A percentile compares a stretch with the other conserved stretches of the same genome.
Conservation (phyloP, 2,797 vertebrate species). For the Sebastiscus albofasciatus region DNA sequence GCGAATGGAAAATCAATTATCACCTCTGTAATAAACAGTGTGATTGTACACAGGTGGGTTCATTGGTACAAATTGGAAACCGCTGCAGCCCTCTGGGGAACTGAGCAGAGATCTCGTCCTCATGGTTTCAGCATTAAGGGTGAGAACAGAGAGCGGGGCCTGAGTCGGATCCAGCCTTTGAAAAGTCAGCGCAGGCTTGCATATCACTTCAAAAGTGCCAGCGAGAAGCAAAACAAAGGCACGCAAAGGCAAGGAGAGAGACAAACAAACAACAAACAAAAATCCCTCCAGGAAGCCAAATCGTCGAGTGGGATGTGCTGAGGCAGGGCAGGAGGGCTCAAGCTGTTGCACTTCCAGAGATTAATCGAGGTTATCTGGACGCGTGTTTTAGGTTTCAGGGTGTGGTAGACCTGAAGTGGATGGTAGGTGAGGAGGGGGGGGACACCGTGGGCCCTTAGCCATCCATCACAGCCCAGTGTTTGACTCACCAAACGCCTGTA, state of each 20-base stretch:
- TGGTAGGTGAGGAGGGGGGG: conserved; percentile 33
- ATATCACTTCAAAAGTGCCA: conserved; percentile 38
- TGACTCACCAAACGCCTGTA: conserved; percentile 85
- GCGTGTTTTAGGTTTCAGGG: conserved; percentile 62
- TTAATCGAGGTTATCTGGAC: conserved; percentile 67
- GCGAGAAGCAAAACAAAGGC: conserved; percentile 45
- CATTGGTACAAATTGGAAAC: conserved; percentile 20
- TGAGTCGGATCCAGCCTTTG: conserved; percentile 18
- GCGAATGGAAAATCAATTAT: conserved; percentile 49
- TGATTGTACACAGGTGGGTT: conserved; percentile 18
- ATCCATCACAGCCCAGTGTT: conserved; percentile 80
- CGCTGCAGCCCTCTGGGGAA: not conserved
- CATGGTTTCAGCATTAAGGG: conserved; percentile 4
- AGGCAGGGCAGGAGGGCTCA: conserved; percentile 35
- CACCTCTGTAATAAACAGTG: conserved; percentile 26
- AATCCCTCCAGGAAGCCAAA: conserved; percentile 39
- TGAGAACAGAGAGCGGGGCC: not conserved
- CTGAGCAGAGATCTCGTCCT: conserved; percentile 22
- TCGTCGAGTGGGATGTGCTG: conserved; percentile 27
- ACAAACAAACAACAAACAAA: conserved; percentile 53
- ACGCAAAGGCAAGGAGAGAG: conserved; percentile 33
- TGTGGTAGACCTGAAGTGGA: conserved; percentile 60
- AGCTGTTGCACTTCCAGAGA: conserved; percentile 49
- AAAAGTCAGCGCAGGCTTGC: conserved; percentile 25
- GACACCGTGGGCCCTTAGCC: conserved; percentile 66